phyloP scores from a whole-genome alignment of 2,797 vertebrate genomes.

The Psittacula derbiana region DNA sequence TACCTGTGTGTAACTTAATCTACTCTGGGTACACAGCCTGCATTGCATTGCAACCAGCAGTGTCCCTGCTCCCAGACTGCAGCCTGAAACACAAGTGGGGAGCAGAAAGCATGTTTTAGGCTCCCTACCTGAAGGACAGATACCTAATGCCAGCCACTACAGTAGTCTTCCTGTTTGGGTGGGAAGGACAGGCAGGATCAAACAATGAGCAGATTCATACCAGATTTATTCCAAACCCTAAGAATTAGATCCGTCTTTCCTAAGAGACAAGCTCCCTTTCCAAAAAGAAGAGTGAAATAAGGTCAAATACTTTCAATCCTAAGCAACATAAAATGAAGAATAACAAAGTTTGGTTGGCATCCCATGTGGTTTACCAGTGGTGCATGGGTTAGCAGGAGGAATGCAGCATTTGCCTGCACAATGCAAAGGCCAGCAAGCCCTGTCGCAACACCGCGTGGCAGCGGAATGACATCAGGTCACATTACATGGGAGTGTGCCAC shows the following conservation, averaged over 20 bases:
- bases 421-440: background rate
- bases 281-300: constrained; percentile 10
- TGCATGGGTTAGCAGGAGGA: background rate
- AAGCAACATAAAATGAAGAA: background rate
- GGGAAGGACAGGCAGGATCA: background rate
- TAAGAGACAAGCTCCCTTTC: constrained; percentile 26
- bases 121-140: background rate
- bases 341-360: background rate
- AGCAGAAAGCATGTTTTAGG: background rate
- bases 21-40: background rate
- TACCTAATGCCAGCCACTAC: background rate
- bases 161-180: background rate
- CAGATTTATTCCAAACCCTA: background rate
- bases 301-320: constrained; percentile 34
- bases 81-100: background rate
- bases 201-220: constrained; percentile 1
- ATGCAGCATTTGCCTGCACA: background rate
- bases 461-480: constrained; percentile 26
- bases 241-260: background rate
- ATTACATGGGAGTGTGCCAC: background rate
- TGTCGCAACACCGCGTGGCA: background rate
- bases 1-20: background rate
- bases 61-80: background rate
- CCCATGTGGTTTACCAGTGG: constrained; percentile 5
- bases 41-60: background rate